Base-by-base conservation (phyloP, 2,888 invertebrate species). In the Furcula furcula region DNA sequence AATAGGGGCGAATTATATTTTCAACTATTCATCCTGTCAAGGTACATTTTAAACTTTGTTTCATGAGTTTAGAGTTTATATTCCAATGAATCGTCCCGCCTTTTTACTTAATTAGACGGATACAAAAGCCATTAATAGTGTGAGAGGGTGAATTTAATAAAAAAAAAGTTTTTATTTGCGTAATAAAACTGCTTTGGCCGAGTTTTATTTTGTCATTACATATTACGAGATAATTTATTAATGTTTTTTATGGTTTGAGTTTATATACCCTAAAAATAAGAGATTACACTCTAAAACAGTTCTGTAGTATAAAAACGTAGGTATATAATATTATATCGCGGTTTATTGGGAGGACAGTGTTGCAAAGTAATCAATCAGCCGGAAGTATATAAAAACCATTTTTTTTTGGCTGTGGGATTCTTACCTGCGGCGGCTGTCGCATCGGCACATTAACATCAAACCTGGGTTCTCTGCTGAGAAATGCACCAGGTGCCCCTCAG, bases 111-210 rank as follows among this genome's bases (percentile, higher is more conserved):
- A 46, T 48, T 59, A 42, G 34, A 36, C 41, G 40, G 58, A 71
- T 66, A 66, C 64, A 59, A 59, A 71, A 61, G 58, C 67, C 58
- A 75, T 76, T 70, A 58, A 51, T 16, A 51, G 52, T 47, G 51
- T 51, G 49, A 65, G 66, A 49, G n/a, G n/a, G 68, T 66, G 61
- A 64, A 66, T 70, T 74, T 69, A 60, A 67, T 62, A 67, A 71
- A 62, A 67, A 73, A 69, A 71, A 67, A 72, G 70, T 74, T 69
- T 68, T 73, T 65, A 63, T 66, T 20, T 16, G 65, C 62, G 53
- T 59, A 62, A 70, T 78, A 67, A 77, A 78, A 73, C 59, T 39
- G 63, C 62, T 18, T 10, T 53, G 43, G 44, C 29, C 42, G 29
- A 34, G n/a, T 38, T 42, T 43, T 41, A 34, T 46, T 43, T 36